phyloP scores from a whole-genome alignment of 2,113 vertebrate species.

The Pongo abelii region DNA sequence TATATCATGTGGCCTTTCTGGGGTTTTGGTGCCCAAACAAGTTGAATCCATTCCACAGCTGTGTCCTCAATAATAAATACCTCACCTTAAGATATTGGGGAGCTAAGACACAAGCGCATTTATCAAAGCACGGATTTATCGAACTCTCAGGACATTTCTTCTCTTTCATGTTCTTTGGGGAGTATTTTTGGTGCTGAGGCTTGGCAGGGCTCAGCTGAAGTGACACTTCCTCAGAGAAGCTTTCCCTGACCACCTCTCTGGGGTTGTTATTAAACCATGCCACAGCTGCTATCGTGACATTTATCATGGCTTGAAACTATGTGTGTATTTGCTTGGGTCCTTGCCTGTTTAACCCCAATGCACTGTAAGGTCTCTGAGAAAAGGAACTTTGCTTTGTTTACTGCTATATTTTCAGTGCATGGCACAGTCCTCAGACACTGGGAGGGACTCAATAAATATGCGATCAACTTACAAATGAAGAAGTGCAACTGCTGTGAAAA shows the following conservation, averaged over 20 bases:
- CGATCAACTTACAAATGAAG: background rate
- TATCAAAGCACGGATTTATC: background rate
- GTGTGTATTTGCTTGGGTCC: background rate
- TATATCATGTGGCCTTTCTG: background rate
- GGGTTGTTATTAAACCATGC: background rate
- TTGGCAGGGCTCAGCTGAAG: background rate
- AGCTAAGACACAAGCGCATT: background rate
- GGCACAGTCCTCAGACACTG: background rate
- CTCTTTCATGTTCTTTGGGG: background rate
- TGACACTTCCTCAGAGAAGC: background rate
- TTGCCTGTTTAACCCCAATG: background rate
- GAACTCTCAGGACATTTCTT: background rate
- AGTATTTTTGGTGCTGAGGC: background rate
- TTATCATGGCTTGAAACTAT: no score
- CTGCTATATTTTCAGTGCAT: background rate
- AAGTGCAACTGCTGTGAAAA: background rate
- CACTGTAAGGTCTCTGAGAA: background rate
- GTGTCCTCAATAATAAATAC: background rate
- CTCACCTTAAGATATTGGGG: background rate
- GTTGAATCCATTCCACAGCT: background rate
- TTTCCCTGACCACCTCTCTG: background rate
- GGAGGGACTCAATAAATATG: background rate
- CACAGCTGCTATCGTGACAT: accelerated
- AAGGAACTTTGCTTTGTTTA: background rate
- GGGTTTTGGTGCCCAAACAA: background rate